phyloP scores from a whole-genome alignment of 37 sponge, comb jelly and placozoan species.

The Lycopodina hypogea region DNA sequence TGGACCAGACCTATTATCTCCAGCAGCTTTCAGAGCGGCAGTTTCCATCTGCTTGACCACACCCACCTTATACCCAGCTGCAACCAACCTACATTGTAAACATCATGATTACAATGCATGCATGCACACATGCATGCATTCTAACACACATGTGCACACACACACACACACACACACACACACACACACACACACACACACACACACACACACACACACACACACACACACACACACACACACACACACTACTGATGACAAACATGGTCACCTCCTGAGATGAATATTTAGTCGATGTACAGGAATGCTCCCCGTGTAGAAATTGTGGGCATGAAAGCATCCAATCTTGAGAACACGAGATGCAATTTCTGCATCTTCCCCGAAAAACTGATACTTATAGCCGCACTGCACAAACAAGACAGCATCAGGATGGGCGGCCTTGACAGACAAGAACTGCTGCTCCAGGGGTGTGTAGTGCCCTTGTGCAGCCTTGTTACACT shows the following conservation, averaged over 20 bases:
- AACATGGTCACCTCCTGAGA: slow-evolving; percentile 30
- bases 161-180: no score
- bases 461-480: slow-evolving; percentile 46
- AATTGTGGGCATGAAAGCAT: slow-evolving; percentile 50
- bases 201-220: no score
- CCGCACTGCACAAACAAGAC: slow-evolving; percentile 58
- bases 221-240: background rate
- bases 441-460: slow-evolving; percentile 50
- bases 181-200: no score
- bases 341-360: slow-evolving; percentile 47
- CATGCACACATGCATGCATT: background rate
- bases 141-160: background rate
- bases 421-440: slow-evolving; percentile 43
- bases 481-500: background rate
- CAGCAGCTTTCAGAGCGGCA: slow-evolving; percentile 55
- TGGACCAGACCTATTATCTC: slow-evolving; percentile 48
- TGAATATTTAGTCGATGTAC: slow-evolving; percentile 40
- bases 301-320: slow-evolving; percentile 40
- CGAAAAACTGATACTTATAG: slow-evolving; percentile 60
- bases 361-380: slow-evolving; percentile 51
- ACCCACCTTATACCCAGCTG: slow-evolving; percentile 61
- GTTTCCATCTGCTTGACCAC: slow-evolving; percentile 65
- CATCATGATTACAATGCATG: background rate
- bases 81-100: slow-evolving; percentile 25
- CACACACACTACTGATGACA: background rate